phyloP scores from a whole-genome alignment of 30 jellyfish, hydroid and myxozoan genomes.

The Aurelia coerulea region DNA sequence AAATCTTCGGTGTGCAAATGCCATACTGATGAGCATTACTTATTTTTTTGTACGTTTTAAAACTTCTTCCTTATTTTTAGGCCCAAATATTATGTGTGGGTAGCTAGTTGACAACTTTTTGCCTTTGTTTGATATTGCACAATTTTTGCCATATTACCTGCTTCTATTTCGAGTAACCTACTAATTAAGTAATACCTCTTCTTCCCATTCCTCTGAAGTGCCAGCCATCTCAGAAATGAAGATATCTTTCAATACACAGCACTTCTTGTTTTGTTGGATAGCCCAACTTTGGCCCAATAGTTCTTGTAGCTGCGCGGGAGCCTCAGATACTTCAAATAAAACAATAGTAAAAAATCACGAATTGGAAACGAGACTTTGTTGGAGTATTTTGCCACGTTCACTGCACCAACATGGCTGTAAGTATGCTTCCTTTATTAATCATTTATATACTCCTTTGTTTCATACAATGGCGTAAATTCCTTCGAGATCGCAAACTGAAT shows the following conservation, averaged over 20 bases:
- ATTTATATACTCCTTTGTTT: constrained; percentile 34
- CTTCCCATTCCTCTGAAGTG: constrained; percentile 61
- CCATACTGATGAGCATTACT: too few relatives aligned
- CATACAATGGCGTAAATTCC: constrained; percentile 28
- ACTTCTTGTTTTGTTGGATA: too few relatives aligned
- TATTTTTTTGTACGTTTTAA: too few relatives aligned
- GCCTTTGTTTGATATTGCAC: too few relatives aligned
- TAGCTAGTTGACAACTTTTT: too few relatives aligned
- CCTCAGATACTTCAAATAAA: background rate
- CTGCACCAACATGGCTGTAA: constrained; percentile 82
- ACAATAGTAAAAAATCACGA: background rate
- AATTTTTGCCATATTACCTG: too few relatives aligned
- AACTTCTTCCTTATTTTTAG: too few relatives aligned
- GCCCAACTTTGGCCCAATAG: too few relatives aligned
- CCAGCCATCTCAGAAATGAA: constrained; percentile 17
- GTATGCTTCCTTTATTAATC: constrained; percentile 45
- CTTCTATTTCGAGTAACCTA: too few relatives aligned
- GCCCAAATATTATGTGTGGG: too few relatives aligned
- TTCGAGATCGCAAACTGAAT: constrained; percentile 15
- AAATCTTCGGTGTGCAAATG: too few relatives aligned
- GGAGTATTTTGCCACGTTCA: constrained; percentile 80
- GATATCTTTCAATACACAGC: background rate
- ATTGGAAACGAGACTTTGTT: constrained; percentile 15
- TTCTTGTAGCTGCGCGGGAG: background rate
- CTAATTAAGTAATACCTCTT: constrained; percentile 18